phyloP scores from a whole-genome alignment of 2,888 invertebrate species.

The Silvanus unidentatus region DNA sequence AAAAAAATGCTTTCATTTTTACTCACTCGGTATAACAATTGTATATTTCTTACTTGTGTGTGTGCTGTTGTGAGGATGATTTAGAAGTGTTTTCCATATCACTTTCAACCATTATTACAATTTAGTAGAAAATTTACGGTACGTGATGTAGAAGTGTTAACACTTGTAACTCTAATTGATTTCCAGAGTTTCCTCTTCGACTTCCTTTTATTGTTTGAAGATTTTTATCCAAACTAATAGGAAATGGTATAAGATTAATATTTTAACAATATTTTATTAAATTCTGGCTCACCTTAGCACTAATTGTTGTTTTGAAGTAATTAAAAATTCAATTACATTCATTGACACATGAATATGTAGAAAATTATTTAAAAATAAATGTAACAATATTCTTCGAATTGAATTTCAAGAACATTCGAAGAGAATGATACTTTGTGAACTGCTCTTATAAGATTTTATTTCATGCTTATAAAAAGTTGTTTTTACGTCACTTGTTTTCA shows the following conservation, averaged over 20 bases:
- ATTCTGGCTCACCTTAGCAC: constrained; percentile 39
- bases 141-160: constrained; percentile 81
- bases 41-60: too few relatives aligned
- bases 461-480: too few relatives aligned
- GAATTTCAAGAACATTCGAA: too few relatives aligned
- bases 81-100: constrained; percentile 25
- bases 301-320: constrained; percentile 41
- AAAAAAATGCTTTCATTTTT: too few relatives aligned
- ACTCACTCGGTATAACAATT: too few relatives aligned
- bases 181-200: constrained; percentile 77
- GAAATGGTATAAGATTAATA: background rate
- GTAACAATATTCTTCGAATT: background rate
- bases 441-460: too few relatives aligned
- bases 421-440: too few relatives aligned
- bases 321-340: constrained; percentile 41
- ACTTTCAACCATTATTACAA: constrained; percentile 40
- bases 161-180: constrained; percentile 77
- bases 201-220: constrained; percentile 77
- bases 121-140: constrained; percentile 57
- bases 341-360: constrained; percentile 46
- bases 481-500: too few relatives aligned
- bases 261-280: background rate
- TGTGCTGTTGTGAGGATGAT: too few relatives aligned
- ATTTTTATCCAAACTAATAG: constrained; percentile 70
- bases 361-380: constrained; percentile 11